Percentiles rank a stretch among this genome's conserved stretches.
Evolutionary conservation across 2,797 vertebrate species (phyloP).

Genomic region (Melopsittacus undulatus): DNA sequence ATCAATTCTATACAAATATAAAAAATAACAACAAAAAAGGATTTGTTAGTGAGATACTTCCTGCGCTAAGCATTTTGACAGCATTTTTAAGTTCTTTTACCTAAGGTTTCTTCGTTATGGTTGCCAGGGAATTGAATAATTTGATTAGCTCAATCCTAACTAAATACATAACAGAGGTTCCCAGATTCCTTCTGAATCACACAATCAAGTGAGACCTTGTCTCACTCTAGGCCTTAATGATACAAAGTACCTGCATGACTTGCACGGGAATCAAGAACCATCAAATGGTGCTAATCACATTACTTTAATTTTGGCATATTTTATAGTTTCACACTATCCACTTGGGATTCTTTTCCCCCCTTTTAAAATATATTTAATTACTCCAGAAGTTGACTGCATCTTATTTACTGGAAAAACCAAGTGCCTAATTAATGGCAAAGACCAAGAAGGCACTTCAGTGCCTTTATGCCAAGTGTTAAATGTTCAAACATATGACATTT

Average conservation of each 20-base stretch:
- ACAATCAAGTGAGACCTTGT: not conserved
- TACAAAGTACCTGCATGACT: not conserved
- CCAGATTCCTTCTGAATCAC: not conserved
- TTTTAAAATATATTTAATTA: not conserved
- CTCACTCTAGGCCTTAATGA: not conserved
- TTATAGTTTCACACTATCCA: not conserved
- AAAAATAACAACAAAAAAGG: not conserved
- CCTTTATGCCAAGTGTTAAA: not conserved
- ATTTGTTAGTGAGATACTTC: not conserved
- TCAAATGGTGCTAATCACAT: not conserved
- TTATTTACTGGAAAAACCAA: not conserved
- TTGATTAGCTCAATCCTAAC: not conserved
- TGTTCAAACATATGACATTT: not conserved
- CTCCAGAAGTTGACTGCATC: not conserved
- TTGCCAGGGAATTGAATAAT: not conserved
- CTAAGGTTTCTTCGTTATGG: not conserved
- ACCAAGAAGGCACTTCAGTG: not conserved
- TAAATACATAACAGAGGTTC: not conserved
- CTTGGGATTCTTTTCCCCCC: accelerated
- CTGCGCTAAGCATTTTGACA: not conserved
- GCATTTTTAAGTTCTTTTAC: not conserved
- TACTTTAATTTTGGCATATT: not conserved
- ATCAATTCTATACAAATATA: not conserved
- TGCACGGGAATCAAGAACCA: not conserved
- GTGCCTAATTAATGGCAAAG: not conserved